These are phyloP conservation scores for Zaprionus obscuricornis DNA, from an alignment of 2,888 invertebrate species.

Conservation along the genomic window DNA sequence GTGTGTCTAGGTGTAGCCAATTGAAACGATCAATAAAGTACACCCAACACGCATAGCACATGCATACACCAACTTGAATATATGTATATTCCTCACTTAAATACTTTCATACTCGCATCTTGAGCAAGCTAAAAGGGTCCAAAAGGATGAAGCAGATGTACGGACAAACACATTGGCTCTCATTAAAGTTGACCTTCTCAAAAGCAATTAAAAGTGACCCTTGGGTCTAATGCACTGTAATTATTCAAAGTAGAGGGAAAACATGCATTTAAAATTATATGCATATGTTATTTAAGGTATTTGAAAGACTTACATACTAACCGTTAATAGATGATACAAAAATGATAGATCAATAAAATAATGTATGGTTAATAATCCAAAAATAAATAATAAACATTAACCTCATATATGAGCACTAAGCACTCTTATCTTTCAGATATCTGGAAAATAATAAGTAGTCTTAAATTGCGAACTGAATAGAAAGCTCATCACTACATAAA, in stretches of 20 bases:
- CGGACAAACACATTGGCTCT: constrained; percentile 62
- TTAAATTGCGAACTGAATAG: too few relatives aligned
- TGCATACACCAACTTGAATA: too few relatives aligned
- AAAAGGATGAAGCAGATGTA: constrained; percentile 21
- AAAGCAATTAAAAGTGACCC: constrained; percentile 82
- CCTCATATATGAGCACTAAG: too few relatives aligned
- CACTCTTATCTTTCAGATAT: too few relatives aligned
- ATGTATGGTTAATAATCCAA: too few relatives aligned
- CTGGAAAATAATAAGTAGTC: too few relatives aligned
- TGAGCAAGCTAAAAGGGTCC: constrained; percentile 15
- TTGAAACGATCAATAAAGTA: constrained; percentile 59
- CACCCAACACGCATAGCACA: constrained; percentile 3
- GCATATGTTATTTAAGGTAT: constrained; percentile 1
- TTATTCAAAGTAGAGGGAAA: constrained; percentile 65
- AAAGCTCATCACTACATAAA: too few relatives aligned
- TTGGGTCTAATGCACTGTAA: constrained; percentile 76
- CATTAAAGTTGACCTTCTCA: constrained; percentile 79
- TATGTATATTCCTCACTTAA: too few relatives aligned
- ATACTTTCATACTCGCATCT: constrained; percentile 10
- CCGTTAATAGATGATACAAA: too few relatives aligned
- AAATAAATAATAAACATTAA: too few relatives aligned
- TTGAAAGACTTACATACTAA: too few relatives aligned
- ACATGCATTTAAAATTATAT: constrained; percentile 1
- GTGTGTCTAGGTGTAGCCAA: constrained; percentile 27
- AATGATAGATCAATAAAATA: too few relatives aligned